Conservation (phyloP, 2,113 vertebrate genomes). For the Phrynosoma platyrhinos region DNA sequence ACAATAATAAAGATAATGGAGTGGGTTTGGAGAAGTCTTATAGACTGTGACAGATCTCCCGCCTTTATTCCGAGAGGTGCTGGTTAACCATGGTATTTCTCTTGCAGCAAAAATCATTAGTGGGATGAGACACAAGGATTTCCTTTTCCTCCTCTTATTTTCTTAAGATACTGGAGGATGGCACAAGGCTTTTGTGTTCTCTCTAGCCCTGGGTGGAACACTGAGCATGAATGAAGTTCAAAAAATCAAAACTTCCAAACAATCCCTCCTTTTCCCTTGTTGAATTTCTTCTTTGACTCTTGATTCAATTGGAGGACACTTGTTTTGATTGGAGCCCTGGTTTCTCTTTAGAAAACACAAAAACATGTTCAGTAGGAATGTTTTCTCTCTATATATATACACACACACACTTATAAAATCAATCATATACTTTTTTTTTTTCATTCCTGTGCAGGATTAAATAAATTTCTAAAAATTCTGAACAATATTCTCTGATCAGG, state of each 20-base stretch:
- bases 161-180: slow-evolving; percentile 55
- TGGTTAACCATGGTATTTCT: slow-evolving; percentile 57
- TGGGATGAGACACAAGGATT: slow-evolving; percentile 56
- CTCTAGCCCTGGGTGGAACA: slow-evolving; percentile 59
- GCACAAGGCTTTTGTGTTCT: slow-evolving; percentile 61
- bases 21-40: slow-evolving; percentile 70
- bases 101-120: slow-evolving; percentile 67
- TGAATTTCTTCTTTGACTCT: slow-evolving; percentile 60
- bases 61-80: slow-evolving; percentile 56
- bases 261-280: slow-evolving; percentile 50
- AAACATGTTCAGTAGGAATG: slow-evolving; percentile 58
- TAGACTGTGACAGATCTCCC: slow-evolving; percentile 60
- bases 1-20: slow-evolving; percentile 74
- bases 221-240: slow-evolving; percentile 56
- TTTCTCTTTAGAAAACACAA: slow-evolving; percentile 53
- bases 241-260: slow-evolving; percentile 56
- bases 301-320: slow-evolving; percentile 54
- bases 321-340: slow-evolving; percentile 55
- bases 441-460: neutral
- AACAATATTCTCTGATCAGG: slow-evolving; percentile 1
- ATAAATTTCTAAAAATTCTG: slow-evolving; percentile 19
- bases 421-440: neutral
- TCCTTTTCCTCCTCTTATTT: slow-evolving; percentile 60
- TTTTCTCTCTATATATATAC: no score
- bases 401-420: no score